These are phyloP conservation scores for Gryllus longicercus DNA, from an alignment of 2,888 invertebrate species.

Conservation along the genomic window DNA sequence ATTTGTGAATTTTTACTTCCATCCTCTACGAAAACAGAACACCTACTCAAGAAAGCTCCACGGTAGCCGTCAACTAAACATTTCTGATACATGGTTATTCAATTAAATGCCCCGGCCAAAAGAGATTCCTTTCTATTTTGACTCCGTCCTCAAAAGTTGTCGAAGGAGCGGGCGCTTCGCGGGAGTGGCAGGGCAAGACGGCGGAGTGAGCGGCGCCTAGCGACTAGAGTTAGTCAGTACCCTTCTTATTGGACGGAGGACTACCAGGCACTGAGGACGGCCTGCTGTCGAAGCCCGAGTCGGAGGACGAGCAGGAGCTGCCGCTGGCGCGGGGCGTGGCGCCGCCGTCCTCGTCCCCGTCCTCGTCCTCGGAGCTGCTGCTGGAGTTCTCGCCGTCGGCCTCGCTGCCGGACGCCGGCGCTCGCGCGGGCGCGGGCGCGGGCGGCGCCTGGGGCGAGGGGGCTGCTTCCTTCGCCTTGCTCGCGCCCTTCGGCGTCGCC, in stretches of 20 bases:
- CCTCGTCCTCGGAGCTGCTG: background rate
- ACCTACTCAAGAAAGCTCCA: too few species aligned
- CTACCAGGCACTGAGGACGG: conserved; percentile 63
- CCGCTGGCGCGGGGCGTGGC: background rate
- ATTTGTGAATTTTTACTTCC: too few species aligned
- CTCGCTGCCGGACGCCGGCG: background rate
- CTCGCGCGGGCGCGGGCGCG: background rate
- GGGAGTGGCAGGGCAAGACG: background rate
- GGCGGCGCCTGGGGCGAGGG: background rate
- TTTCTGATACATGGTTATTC: too few species aligned
- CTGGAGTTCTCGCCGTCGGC: background rate
- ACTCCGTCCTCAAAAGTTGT: too few species aligned
- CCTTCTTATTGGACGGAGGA: conserved; percentile 54
- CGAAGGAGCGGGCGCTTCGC: background rate
- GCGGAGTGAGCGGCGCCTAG: background rate
- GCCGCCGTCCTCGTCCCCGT: background rate
- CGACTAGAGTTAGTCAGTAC: conserved; percentile 18
- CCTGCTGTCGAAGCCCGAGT: conserved; percentile 69
- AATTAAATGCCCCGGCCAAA: too few species aligned
- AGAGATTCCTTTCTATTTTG: too few species aligned
- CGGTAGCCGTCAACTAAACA: too few species aligned
- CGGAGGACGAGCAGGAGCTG: conserved; percentile 64
- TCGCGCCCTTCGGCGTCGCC: background rate
- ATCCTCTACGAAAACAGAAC: too few species aligned
- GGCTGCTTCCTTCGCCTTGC: background rate